phyloP scores from a whole-genome alignment of 2,113 vertebrate species.

The Corvus cornix region DNA sequence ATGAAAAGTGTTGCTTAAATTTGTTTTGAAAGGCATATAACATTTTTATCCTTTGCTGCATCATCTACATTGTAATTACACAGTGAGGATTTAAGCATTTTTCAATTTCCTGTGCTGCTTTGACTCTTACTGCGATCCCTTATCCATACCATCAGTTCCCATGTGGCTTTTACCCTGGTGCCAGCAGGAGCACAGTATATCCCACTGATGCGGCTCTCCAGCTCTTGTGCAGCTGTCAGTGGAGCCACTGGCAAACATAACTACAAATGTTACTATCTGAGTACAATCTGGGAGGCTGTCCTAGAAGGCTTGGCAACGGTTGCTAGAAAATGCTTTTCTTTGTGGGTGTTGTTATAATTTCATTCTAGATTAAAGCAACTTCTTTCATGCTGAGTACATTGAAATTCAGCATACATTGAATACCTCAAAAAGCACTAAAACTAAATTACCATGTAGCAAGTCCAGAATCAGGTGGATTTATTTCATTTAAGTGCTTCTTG shows the following conservation, averaged over 20 bases:
- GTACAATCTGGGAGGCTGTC: neutral
- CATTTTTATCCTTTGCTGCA: neutral
- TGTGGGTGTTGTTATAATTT: neutral
- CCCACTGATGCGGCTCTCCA: neutral
- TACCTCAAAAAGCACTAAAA: neutral
- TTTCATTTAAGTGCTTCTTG: neutral
- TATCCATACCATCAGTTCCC: neutral
- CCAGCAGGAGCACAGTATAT: neutral
- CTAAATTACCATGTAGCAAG: neutral
- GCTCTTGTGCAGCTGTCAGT: neutral
- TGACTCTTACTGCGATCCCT: neutral
- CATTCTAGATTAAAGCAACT: neutral
- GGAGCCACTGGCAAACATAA: neutral
- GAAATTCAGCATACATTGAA: neutral
- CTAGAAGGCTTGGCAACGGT: neutral
- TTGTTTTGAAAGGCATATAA: neutral
- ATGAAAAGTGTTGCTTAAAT: neutral
- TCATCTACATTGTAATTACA: neutral
- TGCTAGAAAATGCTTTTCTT: neutral
- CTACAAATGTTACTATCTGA: neutral
- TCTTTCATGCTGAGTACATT: neutral
- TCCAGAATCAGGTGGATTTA: neutral
- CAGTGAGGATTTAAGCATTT: neutral
- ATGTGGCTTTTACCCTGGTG: neutral
- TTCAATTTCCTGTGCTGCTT: neutral